Evolutionary conservation across 2,888 invertebrate genomes (phyloP).

Genomic region (Osmoderma eremita): DNA sequence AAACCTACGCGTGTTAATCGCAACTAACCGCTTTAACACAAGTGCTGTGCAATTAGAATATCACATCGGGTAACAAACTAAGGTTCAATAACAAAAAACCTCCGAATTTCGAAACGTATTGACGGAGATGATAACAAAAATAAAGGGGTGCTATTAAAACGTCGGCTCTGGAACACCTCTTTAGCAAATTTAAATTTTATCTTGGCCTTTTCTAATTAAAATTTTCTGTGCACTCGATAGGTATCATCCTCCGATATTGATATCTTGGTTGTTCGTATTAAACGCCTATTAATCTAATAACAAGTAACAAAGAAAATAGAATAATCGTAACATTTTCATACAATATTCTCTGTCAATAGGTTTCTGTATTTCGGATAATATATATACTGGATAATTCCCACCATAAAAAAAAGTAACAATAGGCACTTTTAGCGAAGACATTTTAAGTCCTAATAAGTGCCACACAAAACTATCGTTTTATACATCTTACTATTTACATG

Average conservation of each 20-base stretch:
- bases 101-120: conserved; percentile 6
- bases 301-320: no score
- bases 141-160: no score
- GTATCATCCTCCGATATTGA: no score
- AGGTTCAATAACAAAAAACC: conserved; percentile 6
- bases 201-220: no score
- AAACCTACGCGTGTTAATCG: conserved; percentile 27
- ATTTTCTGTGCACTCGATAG: no score
- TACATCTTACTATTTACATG: conserved; percentile 46
- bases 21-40: conserved; percentile 33
- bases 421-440: conserved; percentile 60
- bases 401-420: conserved; percentile 56
- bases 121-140: conserved; percentile 10
- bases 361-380: neutral
- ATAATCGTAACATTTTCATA: no score
- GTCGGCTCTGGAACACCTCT: no score
- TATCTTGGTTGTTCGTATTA: no score
- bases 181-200: no score
- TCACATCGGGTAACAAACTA: conserved; percentile 59
- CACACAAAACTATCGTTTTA: conserved; percentile 53
- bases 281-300: no score
- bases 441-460: conserved; percentile 55
- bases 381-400: neutral
- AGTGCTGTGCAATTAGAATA: conserved; percentile 49
- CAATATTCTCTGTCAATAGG: conserved; percentile 10